phyloP scores from a whole-genome alignment of 2,113 vertebrate species.

The Sporophila hypoxantha region DNA sequence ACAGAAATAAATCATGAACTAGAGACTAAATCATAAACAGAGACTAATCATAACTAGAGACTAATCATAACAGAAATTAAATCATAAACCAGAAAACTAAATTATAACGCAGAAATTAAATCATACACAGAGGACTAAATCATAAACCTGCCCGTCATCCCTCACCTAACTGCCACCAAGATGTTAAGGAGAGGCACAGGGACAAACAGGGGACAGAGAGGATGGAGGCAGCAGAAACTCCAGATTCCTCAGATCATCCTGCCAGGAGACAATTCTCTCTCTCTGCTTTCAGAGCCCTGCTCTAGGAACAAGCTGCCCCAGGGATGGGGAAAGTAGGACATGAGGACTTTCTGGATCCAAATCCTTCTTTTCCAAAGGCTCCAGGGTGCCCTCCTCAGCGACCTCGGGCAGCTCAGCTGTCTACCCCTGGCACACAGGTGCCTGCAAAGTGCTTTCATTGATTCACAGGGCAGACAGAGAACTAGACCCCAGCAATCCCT shows the following conservation, averaged over 20 bases:
- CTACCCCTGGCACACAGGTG: slow-evolving; percentile 30
- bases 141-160: no score
- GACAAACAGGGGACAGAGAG: not conserved
- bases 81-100: no score
- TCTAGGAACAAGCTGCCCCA: slow-evolving; percentile 28
- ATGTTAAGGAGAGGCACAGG: no score
- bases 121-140: no score
- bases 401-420: not conserved
- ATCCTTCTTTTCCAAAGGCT: slow-evolving; percentile 18
- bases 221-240: not conserved
- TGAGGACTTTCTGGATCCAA: slow-evolving; percentile 29
- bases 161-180: no score
- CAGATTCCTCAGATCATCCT: not conserved
- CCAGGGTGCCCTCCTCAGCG: not conserved
- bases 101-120: no score
- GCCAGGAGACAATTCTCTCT: not conserved
- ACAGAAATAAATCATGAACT: no score
- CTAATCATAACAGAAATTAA: no score
- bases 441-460: not conserved
- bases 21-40: no score
- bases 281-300: not conserved
- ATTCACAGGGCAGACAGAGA: not conserved
- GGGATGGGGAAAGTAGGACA: slow-evolving; percentile 34
- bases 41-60: no score
- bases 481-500: not conserved